Conservation (phyloP, 2,888 invertebrate species). For the Chalcis sispes region DNA sequence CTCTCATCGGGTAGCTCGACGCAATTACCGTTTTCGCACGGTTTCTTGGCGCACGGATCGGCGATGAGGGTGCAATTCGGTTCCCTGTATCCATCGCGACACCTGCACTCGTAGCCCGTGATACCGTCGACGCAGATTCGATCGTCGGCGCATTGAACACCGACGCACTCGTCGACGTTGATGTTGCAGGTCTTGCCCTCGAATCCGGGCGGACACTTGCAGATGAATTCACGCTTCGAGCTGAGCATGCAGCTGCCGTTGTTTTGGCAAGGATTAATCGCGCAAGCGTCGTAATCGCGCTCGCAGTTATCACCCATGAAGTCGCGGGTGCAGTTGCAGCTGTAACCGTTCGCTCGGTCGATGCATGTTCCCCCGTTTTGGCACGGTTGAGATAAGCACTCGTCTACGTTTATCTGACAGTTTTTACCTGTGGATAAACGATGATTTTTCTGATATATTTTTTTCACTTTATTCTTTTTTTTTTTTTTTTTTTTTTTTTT, state of each 20-base stretch:
- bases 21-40: constrained; percentile 88
- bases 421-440: constrained; percentile 75
- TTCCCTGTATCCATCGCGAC: constrained; percentile 80
- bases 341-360: constrained; percentile 77
- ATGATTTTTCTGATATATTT: no score
- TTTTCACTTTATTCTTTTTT: no score
- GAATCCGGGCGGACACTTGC: constrained; percentile 83
- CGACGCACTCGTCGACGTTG: constrained; percentile 83
- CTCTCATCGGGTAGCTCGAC: constrained; percentile 79
- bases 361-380: constrained; percentile 78
- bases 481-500: background rate
- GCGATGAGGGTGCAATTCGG: constrained; percentile 79
- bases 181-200: constrained; percentile 82
- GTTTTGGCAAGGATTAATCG: constrained; percentile 80
- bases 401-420: constrained; percentile 78
- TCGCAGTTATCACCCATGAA: constrained; percentile 80
- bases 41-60: constrained; percentile 81
- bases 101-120: constrained; percentile 80
- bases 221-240: constrained; percentile 77
- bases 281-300: constrained; percentile 79
- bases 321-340: constrained; percentile 79
- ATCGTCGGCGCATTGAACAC: constrained; percentile 77
- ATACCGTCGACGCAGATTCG: constrained; percentile 79
- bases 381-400: constrained; percentile 78
- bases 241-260: constrained; percentile 80